Percentiles rank a stretch among this genome's conserved stretches.
Conservation (phyloP, 37 sponge, comb jelly and placozoan species). For the Hormiphora californensis region DNA sequence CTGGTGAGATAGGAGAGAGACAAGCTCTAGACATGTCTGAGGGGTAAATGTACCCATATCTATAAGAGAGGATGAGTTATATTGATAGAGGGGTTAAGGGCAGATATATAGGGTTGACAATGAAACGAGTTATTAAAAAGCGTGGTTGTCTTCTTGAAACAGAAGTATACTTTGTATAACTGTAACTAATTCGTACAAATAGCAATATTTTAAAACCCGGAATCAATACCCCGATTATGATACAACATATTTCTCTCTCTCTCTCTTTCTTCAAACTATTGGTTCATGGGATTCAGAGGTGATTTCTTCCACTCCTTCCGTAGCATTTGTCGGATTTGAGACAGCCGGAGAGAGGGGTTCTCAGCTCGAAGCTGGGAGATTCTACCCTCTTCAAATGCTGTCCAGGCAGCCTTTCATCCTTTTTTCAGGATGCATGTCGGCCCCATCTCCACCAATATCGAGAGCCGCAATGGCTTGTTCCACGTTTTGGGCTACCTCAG, state of each 20-base stretch:
- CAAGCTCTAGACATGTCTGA: conserved; percentile 19
- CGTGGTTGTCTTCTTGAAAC: too few species aligned
- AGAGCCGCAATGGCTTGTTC: conserved; percentile 83
- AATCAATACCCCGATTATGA: too few species aligned
- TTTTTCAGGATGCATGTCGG: conserved; percentile 69
- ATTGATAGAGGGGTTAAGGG: too few species aligned
- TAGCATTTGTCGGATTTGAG: conserved; percentile 87
- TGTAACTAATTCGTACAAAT: too few species aligned
- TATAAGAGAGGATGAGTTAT: too few species aligned
- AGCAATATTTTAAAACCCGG: too few species aligned
- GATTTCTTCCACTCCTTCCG: conserved; percentile 94
- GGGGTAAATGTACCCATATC: conserved; percentile 46
- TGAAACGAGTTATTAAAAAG: too few species aligned
- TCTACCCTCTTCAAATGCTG: conserved; percentile 79
- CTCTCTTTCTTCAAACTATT: too few species aligned
- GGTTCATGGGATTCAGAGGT: conserved; percentile 94
- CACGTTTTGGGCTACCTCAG: conserved; percentile 60
- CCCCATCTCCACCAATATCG: conserved; percentile 51
- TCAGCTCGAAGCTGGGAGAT: conserved; percentile 71
- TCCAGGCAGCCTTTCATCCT: conserved; percentile 79
- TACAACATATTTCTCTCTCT: too few species aligned
- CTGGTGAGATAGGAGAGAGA: not conserved
- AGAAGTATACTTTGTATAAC: too few species aligned
- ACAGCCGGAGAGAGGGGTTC: conserved; percentile 79
- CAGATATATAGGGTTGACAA: too few species aligned